phyloP scores from a whole-genome alignment of 2,797 vertebrate species.

The Hipposideros larvatus region DNA sequence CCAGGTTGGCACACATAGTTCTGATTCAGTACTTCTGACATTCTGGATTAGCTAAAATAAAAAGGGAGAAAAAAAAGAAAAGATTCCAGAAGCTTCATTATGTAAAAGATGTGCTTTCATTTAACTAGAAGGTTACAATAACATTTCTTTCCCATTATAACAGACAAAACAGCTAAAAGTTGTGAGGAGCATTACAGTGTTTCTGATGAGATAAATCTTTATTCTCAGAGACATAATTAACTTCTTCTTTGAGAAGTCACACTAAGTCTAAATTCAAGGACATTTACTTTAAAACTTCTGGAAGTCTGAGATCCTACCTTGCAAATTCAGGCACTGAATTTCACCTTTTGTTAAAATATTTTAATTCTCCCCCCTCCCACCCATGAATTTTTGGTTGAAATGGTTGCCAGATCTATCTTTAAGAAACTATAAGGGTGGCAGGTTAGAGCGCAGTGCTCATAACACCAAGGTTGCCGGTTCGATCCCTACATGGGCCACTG shows the following conservation, averaged over 20 bases:
- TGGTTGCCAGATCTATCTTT: background rate
- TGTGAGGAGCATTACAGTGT: slow-evolving; percentile 19
- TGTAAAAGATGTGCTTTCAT: slow-evolving; percentile 69
- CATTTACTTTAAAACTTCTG: slow-evolving; percentile 69
- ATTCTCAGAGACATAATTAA: slow-evolving; percentile 79
- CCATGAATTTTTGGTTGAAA: slow-evolving; percentile 18
- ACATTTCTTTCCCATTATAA: slow-evolving; percentile 69
- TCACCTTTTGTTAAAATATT: slow-evolving; percentile 55
- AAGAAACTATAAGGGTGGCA: background rate
- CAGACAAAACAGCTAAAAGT: slow-evolving; percentile 70
- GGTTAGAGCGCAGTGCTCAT: no score
- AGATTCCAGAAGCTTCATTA: slow-evolving; percentile 66
- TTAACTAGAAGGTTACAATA: slow-evolving; percentile 68
- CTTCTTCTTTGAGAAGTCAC: slow-evolving; percentile 72
- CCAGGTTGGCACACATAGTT: background rate
- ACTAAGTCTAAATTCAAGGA: slow-evolving; percentile 70
- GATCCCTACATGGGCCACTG: no score
- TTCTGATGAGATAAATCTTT: slow-evolving; percentile 74
- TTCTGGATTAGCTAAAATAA: slow-evolving; percentile 52
- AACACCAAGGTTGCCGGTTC: no score
- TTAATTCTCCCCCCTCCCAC: background rate
- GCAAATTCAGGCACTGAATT: slow-evolving; percentile 45
- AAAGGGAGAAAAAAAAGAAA: background rate
- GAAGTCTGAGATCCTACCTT: slow-evolving; percentile 44
- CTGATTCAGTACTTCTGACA: slow-evolving; percentile 47